Evolutionary conservation across 2,888 invertebrate genomes (phyloP).

Genomic region (Kryphioiulus occultus): DNA sequence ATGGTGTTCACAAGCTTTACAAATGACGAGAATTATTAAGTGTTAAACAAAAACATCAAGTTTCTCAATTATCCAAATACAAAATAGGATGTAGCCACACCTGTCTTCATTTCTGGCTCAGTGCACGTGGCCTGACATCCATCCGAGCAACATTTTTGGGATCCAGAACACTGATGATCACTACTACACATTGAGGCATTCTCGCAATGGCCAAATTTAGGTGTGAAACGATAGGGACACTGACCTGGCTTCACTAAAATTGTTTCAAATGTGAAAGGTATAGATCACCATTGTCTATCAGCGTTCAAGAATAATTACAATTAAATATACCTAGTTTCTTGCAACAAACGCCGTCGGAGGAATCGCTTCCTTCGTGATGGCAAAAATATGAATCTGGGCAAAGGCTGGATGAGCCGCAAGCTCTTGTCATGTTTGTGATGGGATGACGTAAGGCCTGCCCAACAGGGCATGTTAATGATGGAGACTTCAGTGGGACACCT

Average conservation of each 20-base stretch:
- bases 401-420: slow-evolving; percentile 58
- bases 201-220: slow-evolving; percentile 50
- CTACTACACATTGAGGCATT: slow-evolving; percentile 70
- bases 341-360: slow-evolving; percentile 45
- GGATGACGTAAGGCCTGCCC: slow-evolving; percentile 57
- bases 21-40: neutral
- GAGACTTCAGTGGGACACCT: slow-evolving; percentile 38
- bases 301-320: neutral
- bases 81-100: slow-evolving; percentile 58
- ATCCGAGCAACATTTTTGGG: slow-evolving; percentile 81
- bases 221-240: slow-evolving; percentile 75
- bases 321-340: slow-evolving; percentile 46
- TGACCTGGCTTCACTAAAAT: slow-evolving; percentile 68
- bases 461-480: slow-evolving; percentile 57
- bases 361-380: slow-evolving; percentile 68
- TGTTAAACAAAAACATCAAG: neutral
- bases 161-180: slow-evolving; percentile 76
- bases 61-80: neutral
- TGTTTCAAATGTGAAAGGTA: neutral
- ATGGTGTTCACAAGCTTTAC: slow-evolving; percentile 73
- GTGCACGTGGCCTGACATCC: slow-evolving; percentile 87
- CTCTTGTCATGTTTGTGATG: slow-evolving; percentile 57
- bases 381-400: slow-evolving; percentile 60
- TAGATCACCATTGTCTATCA: neutral
- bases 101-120: slow-evolving; percentile 74